Conservation (phyloP, 1,140 invertebrate species). For the Apis laboriosa region DNA sequence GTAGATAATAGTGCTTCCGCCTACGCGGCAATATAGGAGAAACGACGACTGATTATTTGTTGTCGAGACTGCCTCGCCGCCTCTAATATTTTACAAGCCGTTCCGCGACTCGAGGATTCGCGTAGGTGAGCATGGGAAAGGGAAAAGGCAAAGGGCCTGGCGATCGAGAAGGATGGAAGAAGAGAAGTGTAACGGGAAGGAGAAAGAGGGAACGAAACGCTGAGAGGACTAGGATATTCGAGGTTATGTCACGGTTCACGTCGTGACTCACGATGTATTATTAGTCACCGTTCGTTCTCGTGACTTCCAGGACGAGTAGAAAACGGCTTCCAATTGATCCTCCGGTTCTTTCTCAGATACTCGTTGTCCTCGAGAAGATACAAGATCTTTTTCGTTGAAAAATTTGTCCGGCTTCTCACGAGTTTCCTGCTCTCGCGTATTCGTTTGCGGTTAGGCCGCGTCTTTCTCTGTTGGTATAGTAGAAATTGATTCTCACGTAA, state of each 20-base stretch:
- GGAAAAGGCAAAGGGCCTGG: slow-evolving; percentile 18
- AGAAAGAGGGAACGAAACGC: not conserved
- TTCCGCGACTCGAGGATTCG: not conserved
- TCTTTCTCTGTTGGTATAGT: not conserved
- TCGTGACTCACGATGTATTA: slow-evolving; percentile 68
- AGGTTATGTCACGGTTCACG: slow-evolving; percentile 59
- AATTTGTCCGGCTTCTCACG: slow-evolving; percentile 6
- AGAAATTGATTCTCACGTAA: not conserved
- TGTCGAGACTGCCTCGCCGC: slow-evolving; percentile 4
- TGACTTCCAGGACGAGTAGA: slow-evolving; percentile 50
- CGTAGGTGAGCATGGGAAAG: slow-evolving; percentile 16
- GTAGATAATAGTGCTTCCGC: slow-evolving; percentile 36
- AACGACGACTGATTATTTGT: slow-evolving; percentile 42
- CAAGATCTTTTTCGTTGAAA: slow-evolving; percentile 9
- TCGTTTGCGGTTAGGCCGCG: not conserved
- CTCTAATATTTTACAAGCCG: slow-evolving; percentile 40
- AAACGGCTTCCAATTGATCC: slow-evolving; percentile 50
- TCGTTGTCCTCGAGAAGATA: slow-evolving; percentile 14
- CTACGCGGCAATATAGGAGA: slow-evolving; percentile 39
- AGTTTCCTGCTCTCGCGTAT: not conserved
- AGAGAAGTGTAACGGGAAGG: not conserved
- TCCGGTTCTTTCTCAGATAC: slow-evolving; percentile 6
- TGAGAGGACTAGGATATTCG: slow-evolving; percentile 43
- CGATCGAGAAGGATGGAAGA: not conserved
- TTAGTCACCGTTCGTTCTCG: slow-evolving; percentile 61